phyloP scores from a whole-genome alignment of 2,797 vertebrate species.

The Tinamus major region DNA sequence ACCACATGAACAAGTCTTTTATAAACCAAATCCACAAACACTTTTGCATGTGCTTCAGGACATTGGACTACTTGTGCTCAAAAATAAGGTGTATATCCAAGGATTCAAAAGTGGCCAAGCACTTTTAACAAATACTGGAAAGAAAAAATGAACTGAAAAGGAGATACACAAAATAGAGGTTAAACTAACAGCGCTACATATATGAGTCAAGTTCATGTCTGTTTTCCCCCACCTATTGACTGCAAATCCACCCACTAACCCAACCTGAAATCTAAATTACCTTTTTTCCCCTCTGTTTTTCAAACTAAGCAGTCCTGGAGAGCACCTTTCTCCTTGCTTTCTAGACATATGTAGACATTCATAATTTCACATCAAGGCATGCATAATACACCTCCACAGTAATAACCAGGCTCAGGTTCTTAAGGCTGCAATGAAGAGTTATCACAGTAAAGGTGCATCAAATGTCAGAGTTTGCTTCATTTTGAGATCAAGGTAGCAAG shows the following conservation, averaged over 20 bases:
- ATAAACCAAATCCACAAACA: not conserved
- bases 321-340: conserved; percentile 4
- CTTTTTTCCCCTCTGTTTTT: not conserved
- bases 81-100: not conserved
- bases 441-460: not conserved
- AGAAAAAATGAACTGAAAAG: not conserved
- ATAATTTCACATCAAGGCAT: not conserved
- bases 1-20: conserved; percentile 8
- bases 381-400: not conserved
- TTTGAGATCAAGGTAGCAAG: not conserved
- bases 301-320: not conserved
- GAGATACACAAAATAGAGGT: conserved; percentile 8
- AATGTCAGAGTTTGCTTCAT: not conserved
- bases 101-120: conserved; percentile 22
- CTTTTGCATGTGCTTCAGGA: not conserved
- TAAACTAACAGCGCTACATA: conserved; percentile 16
- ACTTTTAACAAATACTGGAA: conserved; percentile 16
- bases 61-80: conserved; percentile 4
- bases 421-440: not conserved
- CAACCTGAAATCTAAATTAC: conserved; percentile 10
- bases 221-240: conserved; percentile 7
- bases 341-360: not conserved
- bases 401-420: not conserved
- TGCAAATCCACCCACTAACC: conserved; percentile 18
- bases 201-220: conserved; percentile 22